Evolutionary conservation across 2,113 vertebrate species (phyloP), one percentile per base, ranked within the genome.

Genomic region (Cephalopterus ornatus): DNA sequence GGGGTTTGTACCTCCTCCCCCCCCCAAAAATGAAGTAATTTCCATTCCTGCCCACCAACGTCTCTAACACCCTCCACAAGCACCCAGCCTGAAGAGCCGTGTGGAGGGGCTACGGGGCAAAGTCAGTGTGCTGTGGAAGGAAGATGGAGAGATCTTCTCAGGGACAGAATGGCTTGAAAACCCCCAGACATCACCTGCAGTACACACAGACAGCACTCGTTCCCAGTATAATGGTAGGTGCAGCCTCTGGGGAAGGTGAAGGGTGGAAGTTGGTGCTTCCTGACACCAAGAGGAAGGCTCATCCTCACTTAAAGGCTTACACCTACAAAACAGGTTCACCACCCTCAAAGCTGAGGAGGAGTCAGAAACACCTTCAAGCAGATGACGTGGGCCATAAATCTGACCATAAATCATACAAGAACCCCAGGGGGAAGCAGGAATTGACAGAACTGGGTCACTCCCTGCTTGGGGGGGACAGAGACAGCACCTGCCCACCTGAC

Each of bases 181-280:
- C 3, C 20, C 28, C 41, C 32, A 27, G 47, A 20, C 10, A 5
- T 3, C 55, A 44, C 46, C 46, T 52, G 33, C 70, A 85, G 44
- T 6, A 65, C 55, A 15, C 72, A 62, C 18, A 19, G 68, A 12
- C 55, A 76, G 73, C 35, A 14, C 21, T 11, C n/a, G 18, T 4
- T 5, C 20, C 55, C 3, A 1, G 13, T 9, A 8, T 2, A 41
- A 21, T 0, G 62, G 23, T 0, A 63, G 61, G 20, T 5, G 19
- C 26, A 63, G 17, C 68, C 67, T 63, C 76, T 49, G 26, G 44
- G 39, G 53, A 63, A 58, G 44, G 56, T 6, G 50, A 50, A 65
- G 44, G 39, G 22, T 46, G 42, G 67, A n/a, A 55, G 73, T 4
- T 28, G 47, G 17, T 17, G 35, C 39, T 41, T 65, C 30, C n/a